Conservation (phyloP, 1,140 invertebrate species). For the Drosophila kanapiae region DNA sequence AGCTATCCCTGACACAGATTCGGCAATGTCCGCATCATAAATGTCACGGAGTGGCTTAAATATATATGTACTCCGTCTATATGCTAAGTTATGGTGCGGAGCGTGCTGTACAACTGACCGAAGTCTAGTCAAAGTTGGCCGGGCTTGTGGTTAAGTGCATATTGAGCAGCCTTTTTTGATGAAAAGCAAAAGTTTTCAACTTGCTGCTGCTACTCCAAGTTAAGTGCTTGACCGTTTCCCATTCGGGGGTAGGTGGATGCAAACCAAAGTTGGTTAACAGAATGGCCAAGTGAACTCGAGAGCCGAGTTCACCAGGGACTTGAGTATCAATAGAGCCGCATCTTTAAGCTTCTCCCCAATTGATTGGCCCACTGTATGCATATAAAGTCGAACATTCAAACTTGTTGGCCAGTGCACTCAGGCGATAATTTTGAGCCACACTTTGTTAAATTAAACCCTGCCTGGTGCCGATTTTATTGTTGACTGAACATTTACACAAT, state of each 20-base stretch:
- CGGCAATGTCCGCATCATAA: constrained; percentile 57
- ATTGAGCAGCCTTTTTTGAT: constrained; percentile 59
- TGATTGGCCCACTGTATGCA: constrained; percentile 15
- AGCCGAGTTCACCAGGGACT: constrained; percentile 25
- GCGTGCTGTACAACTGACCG: constrained; percentile 58
- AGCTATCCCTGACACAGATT: constrained; percentile 67
- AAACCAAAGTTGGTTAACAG: constrained; percentile 40
- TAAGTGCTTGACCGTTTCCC: constrained; percentile 55
- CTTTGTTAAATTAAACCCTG: constrained; percentile 51
- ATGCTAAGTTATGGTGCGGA: constrained; percentile 45
- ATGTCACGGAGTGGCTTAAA: constrained; percentile 58
- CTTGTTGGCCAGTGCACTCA: constrained; percentile 62
- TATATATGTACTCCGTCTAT: constrained; percentile 38
- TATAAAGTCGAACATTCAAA: constrained; percentile 11
- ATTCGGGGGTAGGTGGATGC: constrained; percentile 3
- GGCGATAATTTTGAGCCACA: constrained; percentile 71
- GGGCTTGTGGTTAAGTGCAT: constrained; percentile 69
- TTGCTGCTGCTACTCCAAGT: constrained; percentile 39
- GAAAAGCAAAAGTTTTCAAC: constrained; percentile 74
- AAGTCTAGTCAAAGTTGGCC: constrained; percentile 40
- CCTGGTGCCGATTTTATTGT: constrained; percentile 60
- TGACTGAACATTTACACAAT: constrained; percentile 78
- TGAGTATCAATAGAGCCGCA: constrained; percentile 40
- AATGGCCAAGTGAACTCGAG: constrained; percentile 46
- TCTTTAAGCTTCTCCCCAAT: constrained; percentile 31